Evolutionary conservation across 2,113 vertebrate species (phyloP), one percentile per base, ranked within the genome.

Genomic region (Trematomus loennbergii): DNA sequence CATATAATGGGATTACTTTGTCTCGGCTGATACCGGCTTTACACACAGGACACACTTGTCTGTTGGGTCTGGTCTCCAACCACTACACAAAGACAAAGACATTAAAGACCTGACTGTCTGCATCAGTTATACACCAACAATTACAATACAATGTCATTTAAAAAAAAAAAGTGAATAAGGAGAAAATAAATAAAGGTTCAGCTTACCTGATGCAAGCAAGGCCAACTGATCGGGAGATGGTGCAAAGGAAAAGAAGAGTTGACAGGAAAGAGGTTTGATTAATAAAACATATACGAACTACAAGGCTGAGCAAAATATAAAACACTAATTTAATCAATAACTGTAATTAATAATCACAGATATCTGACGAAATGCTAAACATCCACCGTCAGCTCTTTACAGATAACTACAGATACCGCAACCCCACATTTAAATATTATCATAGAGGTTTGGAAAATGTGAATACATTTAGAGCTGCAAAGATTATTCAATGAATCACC

Each of bases 1-100:
- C 98, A 46, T 99, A 99, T 5, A 99, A 93, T 0, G 98, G 98
- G 89, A 99, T 99, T 54, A 99, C 98, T 93, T 99, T 99, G 78
- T 99, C 98, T 69, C 97, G 92, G 87, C 98, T 99, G 93, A 99
- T 99, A 63, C 98, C 98, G 1, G 98, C 98, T 95, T 99, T 99
- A 89, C 98, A 99, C 0, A 99, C 98, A 9, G 98, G 98, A 93
- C 98, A 99, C 83, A 99, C 98, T 87, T 99, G 98, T 89, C 98
- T 95, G 92, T 97, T 99, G 36, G 98, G 98, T 90, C 97, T 95
- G 9, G 98, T 99, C 89, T 99, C 98, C 89, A 99, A 87, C 98
- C 98, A 99, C 98, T 99, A 85, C 9, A 54, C 6, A 48, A 36
- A 76, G 9, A 85, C 20, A 78, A 66, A 77, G 2, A 22, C 9